Conservation (phyloP, 2,888 invertebrate genomes). For the Conus canariensis region DNA sequence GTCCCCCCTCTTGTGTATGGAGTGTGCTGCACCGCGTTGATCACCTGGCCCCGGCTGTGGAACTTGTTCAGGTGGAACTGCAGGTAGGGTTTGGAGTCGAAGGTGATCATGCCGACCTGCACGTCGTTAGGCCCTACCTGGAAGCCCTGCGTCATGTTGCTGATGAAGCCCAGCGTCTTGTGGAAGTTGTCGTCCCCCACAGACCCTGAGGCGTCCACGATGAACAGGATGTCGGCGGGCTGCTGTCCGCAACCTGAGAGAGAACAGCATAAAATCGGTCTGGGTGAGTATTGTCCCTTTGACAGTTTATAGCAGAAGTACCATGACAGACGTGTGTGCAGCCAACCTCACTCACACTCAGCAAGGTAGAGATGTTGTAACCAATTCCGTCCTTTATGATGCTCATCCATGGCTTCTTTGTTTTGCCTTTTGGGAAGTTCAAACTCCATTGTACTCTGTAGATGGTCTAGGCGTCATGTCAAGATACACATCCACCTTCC, state of each 20-base stretch:
- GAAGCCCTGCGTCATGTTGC: constrained; percentile 48
- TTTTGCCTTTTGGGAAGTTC: too few relatives aligned
- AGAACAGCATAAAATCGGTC: not conserved
- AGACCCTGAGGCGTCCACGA: constrained; percentile 54
- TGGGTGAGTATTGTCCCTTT: too few relatives aligned
- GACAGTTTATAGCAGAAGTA: too few relatives aligned
- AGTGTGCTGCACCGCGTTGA: constrained; percentile 57
- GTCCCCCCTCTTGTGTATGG: constrained; percentile 68
- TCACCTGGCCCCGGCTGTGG: constrained; percentile 39
- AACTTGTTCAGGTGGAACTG: constrained; percentile 53
- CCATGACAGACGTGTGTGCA: too few relatives aligned
- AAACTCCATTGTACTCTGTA: too few relatives aligned
- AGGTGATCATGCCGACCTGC: constrained; percentile 51
- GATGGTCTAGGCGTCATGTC: too few relatives aligned
- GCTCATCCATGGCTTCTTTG: too few relatives aligned
- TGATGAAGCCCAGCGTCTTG: constrained; percentile 49
- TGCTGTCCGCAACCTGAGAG: constrained; percentile 56
- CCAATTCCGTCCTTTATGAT: too few relatives aligned
- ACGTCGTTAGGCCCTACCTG: constrained; percentile 44
- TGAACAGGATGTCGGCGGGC: constrained; percentile 56
- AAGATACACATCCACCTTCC: too few relatives aligned
- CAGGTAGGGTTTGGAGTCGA: constrained; percentile 48
- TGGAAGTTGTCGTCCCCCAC: constrained; percentile 48
- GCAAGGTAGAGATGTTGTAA: too few relatives aligned
- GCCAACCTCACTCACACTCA: too few relatives aligned